Conservation (phyloP, 1,140 invertebrate genomes). For the Kradibia gibbosae region DNA sequence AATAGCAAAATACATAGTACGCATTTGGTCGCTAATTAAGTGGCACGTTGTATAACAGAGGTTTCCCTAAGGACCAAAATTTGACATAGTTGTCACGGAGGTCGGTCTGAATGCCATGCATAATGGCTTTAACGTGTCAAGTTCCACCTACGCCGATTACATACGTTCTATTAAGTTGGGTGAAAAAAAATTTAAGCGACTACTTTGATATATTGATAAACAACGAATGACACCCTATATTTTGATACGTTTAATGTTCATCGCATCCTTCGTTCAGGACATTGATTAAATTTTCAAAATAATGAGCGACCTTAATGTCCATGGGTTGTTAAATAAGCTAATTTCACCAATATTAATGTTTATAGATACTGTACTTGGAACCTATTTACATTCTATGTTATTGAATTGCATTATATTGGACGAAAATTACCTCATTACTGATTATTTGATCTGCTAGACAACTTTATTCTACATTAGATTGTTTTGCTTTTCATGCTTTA, state of each 20-base stretch:
- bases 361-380: no score
- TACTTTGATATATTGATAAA: neutral
- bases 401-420: no score
- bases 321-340: no score
- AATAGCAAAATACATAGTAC: slow-evolving; percentile 10
- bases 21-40: slow-evolving; percentile 28
- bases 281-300: neutral
- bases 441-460: no score
- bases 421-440: no score
- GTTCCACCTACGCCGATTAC: neutral
- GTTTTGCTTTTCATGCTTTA: no score
- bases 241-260: neutral
- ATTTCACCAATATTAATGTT: no score
- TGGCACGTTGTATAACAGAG: neutral
- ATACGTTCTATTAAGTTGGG: neutral
- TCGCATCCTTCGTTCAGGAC: neutral
- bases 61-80: neutral
- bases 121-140: neutral
- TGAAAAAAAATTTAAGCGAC: neutral
- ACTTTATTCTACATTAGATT: no score
- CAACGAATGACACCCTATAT: neutral
- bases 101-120: slow-evolving; percentile 4
- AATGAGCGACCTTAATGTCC: no score
- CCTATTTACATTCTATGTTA: no score
- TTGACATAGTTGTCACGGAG: slow-evolving; percentile 44